A percentile compares a stretch with the other conserved stretches of the same genome.
Evolutionary conservation across 2,888 invertebrate species (phyloP).

Genomic region (Crossocerus cetratus): DNA sequence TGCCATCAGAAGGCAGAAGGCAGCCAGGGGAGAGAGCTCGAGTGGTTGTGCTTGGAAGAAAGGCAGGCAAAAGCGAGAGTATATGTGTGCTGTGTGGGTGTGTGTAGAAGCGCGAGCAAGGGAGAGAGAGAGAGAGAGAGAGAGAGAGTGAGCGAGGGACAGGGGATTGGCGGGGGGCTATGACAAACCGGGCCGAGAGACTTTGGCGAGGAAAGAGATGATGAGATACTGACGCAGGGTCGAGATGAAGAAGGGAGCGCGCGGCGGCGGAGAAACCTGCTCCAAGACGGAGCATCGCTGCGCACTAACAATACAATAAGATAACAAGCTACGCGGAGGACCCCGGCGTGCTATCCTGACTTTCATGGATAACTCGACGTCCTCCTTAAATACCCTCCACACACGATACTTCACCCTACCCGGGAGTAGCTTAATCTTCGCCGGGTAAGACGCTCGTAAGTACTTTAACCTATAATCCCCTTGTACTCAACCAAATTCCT

Average conservation of each 20-base stretch:
- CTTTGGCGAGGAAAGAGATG: neutral
- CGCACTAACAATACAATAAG: constrained; percentile 70
- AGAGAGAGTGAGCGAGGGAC: constrained; percentile 42
- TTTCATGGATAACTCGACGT: constrained; percentile 61
- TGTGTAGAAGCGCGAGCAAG: constrained; percentile 31
- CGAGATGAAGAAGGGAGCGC: neutral
- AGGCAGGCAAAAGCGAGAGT: constrained; percentile 42
- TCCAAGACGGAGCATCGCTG: constrained; percentile 60
- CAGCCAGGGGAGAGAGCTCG: constrained; percentile 29
- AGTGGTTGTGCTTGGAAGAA: constrained; percentile 43
- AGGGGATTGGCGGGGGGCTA: constrained; percentile 13
- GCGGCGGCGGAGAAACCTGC: constrained; percentile 54
- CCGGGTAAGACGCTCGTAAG: constrained; percentile 38
- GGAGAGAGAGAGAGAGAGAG: constrained; percentile 32
- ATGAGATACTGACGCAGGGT: neutral
- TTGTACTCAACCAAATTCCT: constrained; percentile 51
- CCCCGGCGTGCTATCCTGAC: constrained; percentile 56
- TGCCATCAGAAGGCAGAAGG: constrained; percentile 15
- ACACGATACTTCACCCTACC: constrained; percentile 26
- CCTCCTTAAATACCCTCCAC: constrained; percentile 46
- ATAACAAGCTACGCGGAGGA: constrained; percentile 66
- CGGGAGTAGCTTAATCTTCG: constrained; percentile 46
- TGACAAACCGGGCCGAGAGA: too few species aligned
- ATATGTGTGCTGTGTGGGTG: constrained; percentile 52
- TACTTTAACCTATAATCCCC: constrained; percentile 38